Base-by-base conservation (phyloP, 2,113 vertebrate genomes). In the Lonchura striata region DNA sequence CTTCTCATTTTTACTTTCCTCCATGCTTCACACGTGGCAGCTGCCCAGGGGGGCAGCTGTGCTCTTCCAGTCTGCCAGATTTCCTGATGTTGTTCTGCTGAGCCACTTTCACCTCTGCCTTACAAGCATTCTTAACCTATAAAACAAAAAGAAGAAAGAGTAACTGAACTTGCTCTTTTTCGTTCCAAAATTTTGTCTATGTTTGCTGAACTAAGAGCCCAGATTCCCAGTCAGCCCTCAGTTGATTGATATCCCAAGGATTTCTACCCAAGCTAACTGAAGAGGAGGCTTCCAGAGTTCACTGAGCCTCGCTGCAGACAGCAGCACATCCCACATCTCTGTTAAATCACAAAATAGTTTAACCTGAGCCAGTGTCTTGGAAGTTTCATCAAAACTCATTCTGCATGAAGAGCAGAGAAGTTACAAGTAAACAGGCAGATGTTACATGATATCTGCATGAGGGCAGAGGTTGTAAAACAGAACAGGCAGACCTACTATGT, bases 1-100 rank as follows among this genome's bases (percentile, higher is more conserved):
- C 59, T 98, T 97, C 68, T 98, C 98, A 0, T 97, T 98, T 64
- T 96, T 97, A 10, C 94, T 95, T 31, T 98, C 98, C 76, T 98
- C 98, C 98, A 98, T 98, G 90, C 81, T 98, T 94, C 92, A 89
- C 76, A 39, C 87, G 80, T 27, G 2, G 39, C 92, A 85, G 83
- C 88, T 91, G 90, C 91, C 83, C 92, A 56, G 11, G 25, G 18
- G 64, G 93, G 87, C 95, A 96, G 95, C 94, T 76, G 77, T 63
- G 72, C 74, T 94, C 95, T 94, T 96, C 97, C 95, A 96, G 96
- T 94, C 96, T 84, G 93, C 95, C 94, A 96, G 95, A 84, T 72
- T 95, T 94, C 82, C 80, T 0, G 3, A 25, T 61, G 90, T 8
- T 78, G 47, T 75, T 88, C 94, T 37, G 22, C 33, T 95, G 70